Conservation (phyloP, 2,113 vertebrate genomes). For the Sakesphorus luctuosus region DNA sequence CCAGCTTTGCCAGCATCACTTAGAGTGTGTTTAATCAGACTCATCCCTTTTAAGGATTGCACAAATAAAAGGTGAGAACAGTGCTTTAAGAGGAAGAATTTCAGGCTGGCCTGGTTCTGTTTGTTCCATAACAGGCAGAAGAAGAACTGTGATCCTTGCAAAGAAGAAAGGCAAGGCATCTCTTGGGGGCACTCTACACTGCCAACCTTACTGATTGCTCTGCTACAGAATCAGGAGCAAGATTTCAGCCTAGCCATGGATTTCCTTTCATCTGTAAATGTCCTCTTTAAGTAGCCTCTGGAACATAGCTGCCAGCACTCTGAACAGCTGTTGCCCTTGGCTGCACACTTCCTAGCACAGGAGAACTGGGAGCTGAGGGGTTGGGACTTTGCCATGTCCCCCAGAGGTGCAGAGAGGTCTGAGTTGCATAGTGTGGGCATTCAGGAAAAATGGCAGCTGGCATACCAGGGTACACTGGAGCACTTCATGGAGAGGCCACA, state of each 20-base stretch:
- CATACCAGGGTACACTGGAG: background rate
- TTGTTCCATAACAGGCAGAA: background rate
- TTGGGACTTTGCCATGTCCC: background rate
- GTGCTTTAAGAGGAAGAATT: background rate
- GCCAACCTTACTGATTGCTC: background rate
- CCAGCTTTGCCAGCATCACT: background rate
- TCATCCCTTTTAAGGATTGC: background rate
- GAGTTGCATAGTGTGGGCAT: background rate
- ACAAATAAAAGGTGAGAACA: background rate
- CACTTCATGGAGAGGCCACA: conserved; percentile 16
- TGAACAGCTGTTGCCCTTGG: background rate
- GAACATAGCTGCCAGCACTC: background rate
- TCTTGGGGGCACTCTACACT: rapidly evolving
- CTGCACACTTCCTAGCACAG: background rate
- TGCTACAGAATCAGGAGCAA: background rate
- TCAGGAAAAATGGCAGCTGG: background rate
- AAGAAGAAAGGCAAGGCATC: background rate
- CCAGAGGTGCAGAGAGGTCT: background rate
- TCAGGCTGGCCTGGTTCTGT: background rate
- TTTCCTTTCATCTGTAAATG: background rate
- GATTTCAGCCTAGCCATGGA: background rate
- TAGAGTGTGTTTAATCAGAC: background rate
- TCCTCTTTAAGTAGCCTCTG: background rate
- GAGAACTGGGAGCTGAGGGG: background rate
- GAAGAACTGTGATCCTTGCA: background rate